phyloP scores from a whole-genome alignment of 1,140 invertebrate species.

The Lineus longissimus region DNA sequence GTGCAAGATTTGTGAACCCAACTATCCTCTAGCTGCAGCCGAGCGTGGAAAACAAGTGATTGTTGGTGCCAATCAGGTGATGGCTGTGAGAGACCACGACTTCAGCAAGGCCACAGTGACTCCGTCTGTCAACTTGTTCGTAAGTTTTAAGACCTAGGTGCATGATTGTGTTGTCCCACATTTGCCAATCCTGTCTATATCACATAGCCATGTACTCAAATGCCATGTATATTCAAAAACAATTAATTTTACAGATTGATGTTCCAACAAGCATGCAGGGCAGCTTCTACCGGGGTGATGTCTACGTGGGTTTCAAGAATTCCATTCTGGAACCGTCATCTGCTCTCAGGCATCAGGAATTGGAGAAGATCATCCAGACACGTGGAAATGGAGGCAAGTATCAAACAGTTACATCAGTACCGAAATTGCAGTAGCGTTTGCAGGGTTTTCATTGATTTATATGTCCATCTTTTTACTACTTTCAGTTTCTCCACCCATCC shows the following conservation, averaged over 20 bases:
- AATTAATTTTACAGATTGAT: neutral
- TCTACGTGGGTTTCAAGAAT: neutral
- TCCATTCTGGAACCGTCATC: neutral
- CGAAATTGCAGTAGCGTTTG: neutral
- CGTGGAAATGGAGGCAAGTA: neutral
- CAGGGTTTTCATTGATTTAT: neutral
- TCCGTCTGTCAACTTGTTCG: neutral
- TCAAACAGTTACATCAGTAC: neutral
- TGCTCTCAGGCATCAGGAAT: neutral
- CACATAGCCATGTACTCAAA: no score
- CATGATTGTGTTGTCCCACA: neutral
- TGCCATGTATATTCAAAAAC: neutral
- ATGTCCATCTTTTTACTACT: neutral
- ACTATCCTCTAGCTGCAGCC: neutral
- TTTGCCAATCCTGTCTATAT: neutral
- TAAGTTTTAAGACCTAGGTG: neutral
- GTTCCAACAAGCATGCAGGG: neutral
- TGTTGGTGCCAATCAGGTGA: neutral
- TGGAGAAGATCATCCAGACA: neutral
- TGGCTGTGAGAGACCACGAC: constrained; percentile 4
- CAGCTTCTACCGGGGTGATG: neutral
- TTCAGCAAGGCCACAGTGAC: neutral
- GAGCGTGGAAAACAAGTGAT: constrained; percentile 3
- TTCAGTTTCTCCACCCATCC: neutral
- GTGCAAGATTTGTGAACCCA: constrained; percentile 1